These are phyloP conservation scores for Chondrilla cf. caribensis DNA, from an alignment of 37 sponge, comb jelly and placozoan species.

Conservation along the genomic window DNA sequence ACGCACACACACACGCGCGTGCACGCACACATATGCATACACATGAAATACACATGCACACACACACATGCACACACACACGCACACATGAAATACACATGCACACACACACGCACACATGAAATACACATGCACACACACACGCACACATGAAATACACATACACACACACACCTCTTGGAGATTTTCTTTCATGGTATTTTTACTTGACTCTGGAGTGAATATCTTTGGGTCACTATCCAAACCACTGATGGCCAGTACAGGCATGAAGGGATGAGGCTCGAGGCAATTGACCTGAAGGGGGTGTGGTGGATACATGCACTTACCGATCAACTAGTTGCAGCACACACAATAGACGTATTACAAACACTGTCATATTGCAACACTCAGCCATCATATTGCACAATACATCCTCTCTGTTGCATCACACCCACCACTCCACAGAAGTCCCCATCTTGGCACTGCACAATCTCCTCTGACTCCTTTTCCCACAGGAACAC, in stretches of 20 bases:
- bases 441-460: constrained; percentile 69
- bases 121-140: no score
- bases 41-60: no score
- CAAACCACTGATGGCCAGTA: constrained; percentile 89
- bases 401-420: no score
- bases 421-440: constrained; percentile 76
- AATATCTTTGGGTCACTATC: constrained; percentile 90
- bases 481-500: constrained; percentile 94
- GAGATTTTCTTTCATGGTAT: constrained; percentile 48
- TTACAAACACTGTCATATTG: neutral
- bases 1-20: no score
- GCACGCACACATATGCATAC: no score
- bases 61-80: no score
- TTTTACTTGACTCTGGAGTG: constrained; percentile 51
- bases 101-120: no score
- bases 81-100: no score
- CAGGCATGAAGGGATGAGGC: constrained; percentile 84
- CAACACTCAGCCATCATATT: no score
- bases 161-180: constrained; percentile 43
- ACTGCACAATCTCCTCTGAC: constrained; percentile 80
- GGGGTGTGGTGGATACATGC: neutral
- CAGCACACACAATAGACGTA: neutral
- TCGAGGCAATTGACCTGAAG: constrained; percentile 89
- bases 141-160: constrained; percentile 32
- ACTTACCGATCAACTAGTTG: neutral